Percentiles rank a stretch among this genome's conserved stretches.
Conservation (phyloP, 2,888 invertebrate species). For the Synergus japonicus region DNA sequence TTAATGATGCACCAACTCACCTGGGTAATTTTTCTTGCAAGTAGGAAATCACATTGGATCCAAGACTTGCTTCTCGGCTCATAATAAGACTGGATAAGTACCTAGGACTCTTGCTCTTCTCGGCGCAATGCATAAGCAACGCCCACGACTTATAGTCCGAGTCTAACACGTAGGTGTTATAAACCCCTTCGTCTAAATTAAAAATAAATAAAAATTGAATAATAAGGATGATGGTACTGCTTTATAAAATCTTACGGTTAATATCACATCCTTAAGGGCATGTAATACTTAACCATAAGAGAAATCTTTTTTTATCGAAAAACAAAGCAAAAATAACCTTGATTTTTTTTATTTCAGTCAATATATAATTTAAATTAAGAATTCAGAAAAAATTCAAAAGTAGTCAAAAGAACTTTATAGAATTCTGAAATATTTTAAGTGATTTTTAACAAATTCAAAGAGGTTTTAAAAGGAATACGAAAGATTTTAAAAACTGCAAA, state of each 20-base stretch:
- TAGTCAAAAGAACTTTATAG: no score
- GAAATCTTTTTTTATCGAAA: not conserved
- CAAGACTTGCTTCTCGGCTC: slow-evolving; percentile 82
- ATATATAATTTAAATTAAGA: no score
- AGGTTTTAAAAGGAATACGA: no score
- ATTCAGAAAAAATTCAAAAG: no score
- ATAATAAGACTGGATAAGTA: slow-evolving; percentile 91
- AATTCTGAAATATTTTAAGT: no score
- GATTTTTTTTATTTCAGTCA: no score
- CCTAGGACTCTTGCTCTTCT: slow-evolving; percentile 87
- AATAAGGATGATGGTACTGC: not conserved
- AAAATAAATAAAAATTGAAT: slow-evolving; percentile 46
- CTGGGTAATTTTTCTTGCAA: slow-evolving; percentile 86
- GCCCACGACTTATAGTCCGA: slow-evolving; percentile 92
- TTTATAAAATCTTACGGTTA: slow-evolving; percentile 6
- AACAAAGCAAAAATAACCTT: no score
- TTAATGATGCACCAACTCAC: slow-evolving; percentile 56
- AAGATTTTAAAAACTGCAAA: no score
- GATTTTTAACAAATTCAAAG: no score
- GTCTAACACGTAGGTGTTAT: slow-evolving; percentile 92
- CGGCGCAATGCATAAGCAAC: slow-evolving; percentile 90
- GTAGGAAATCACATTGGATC: slow-evolving; percentile 86
- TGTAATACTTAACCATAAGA: no score
- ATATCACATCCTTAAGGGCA: not conserved
- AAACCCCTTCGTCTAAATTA: slow-evolving; percentile 88